Percentiles rank a stretch among this genome's conserved stretches.
These are phyloP conservation scores for Sisor rabdophorus DNA, from an alignment of 2,113 vertebrate genomes.

Conservation along the genomic window DNA sequence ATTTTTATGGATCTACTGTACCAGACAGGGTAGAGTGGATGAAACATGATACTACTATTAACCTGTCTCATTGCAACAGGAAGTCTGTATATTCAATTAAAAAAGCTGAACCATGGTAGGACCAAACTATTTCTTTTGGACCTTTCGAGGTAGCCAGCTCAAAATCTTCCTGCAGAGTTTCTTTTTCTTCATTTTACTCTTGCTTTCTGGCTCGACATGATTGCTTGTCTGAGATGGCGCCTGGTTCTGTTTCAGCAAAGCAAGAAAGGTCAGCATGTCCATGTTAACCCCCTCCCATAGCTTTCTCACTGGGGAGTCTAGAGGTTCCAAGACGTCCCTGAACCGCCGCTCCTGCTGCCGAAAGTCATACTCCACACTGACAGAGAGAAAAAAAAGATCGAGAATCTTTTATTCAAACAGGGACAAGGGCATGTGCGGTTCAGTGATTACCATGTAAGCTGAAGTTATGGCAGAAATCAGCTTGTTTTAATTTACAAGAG, in stretches of 20 bases:
- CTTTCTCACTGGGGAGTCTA: conserved; percentile 33
- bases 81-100: not conserved
- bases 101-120: conserved; percentile 1
- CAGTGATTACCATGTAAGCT: not conserved
- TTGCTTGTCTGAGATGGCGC: conserved; percentile 52
- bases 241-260: conserved; percentile 51
- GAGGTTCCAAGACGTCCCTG: conserved; percentile 75
- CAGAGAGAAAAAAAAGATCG: not conserved
- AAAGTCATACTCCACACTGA: conserved; percentile 96
- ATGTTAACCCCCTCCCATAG: conserved; percentile 35
- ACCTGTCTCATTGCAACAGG: not conserved
- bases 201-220: conserved; percentile 57
- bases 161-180: conserved; percentile 68
- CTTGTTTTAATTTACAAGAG: too few species aligned
- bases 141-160: conserved; percentile 66
- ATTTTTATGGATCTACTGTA: not conserved
- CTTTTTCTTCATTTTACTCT: conserved; percentile 66
- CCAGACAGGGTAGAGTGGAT: not conserved
- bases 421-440: not conserved
- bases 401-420: not conserved
- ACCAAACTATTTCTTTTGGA: conserved; percentile 53
- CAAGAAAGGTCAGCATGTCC: conserved; percentile 46
- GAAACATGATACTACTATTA: not conserved
- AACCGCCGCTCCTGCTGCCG: conserved; percentile 87
- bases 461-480: not conserved